These are phyloP conservation scores for Tholera decimalis DNA, from an alignment of 2,888 invertebrate genomes.

Conservation along the genomic window DNA sequence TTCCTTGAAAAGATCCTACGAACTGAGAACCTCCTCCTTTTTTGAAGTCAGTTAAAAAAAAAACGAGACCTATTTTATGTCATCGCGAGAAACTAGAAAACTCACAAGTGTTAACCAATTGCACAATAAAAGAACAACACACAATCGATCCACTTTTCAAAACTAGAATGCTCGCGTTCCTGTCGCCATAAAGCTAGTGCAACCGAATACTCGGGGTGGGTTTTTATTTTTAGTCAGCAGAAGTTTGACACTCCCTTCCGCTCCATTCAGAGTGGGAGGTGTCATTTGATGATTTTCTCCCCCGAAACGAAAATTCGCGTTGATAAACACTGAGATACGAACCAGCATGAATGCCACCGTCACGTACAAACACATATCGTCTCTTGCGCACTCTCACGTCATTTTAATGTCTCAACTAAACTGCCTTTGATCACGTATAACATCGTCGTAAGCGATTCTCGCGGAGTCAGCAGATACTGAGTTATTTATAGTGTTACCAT, in stretches of 20 bases:
- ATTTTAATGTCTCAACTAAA: constrained; percentile 73
- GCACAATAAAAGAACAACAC: constrained; percentile 13
- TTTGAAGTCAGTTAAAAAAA: no score
- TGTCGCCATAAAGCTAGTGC: no score
- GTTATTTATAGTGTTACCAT: constrained; percentile 48
- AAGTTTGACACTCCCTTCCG: no score
- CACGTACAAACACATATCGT: constrained; percentile 82
- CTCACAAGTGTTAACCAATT: constrained; percentile 11
- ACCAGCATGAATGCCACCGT: constrained; percentile 78
- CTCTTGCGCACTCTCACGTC: constrained; percentile 71
- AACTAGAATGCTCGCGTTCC: no score
- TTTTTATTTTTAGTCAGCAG: no score
- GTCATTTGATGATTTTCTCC: no score
- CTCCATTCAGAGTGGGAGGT: no score
- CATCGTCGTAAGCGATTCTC: constrained; percentile 51
- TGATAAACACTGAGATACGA: constrained; percentile 72
- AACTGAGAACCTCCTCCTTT: no score
- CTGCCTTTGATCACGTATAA: constrained; percentile 75
- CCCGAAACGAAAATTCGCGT: constrained; percentile 33
- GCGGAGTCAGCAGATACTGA: constrained; percentile 66
- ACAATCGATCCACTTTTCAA: constrained; percentile 7
- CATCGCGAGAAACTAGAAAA: neutral
- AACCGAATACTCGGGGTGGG: no score
- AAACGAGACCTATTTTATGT: no score
- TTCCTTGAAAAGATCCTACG: no score